phyloP scores from a whole-genome alignment of 2,113 vertebrate genomes.

The Phylloscopus trochiloides region DNA sequence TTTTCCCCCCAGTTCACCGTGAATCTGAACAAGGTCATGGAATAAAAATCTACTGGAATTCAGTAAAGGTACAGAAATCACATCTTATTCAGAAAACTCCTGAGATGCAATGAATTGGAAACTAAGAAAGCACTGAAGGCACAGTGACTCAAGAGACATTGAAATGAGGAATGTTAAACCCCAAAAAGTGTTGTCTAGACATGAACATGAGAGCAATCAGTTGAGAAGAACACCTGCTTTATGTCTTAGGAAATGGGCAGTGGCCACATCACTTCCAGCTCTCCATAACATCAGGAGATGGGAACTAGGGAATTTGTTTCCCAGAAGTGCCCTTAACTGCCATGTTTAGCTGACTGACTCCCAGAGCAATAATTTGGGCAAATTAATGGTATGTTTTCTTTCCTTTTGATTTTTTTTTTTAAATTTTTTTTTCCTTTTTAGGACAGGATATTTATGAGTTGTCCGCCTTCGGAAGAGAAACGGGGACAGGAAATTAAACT shows the following conservation, averaged over 20 bases:
- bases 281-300: neutral
- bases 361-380: neutral
- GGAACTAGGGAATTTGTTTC: neutral
- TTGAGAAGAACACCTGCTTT: neutral
- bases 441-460: neutral
- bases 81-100: neutral
- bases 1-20: neutral
- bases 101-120: neutral
- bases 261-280: neutral
- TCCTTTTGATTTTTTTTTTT: neutral
- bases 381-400: neutral
- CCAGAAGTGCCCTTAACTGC: neutral
- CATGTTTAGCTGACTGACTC: neutral
- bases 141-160: neutral
- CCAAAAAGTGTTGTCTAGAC: neutral
- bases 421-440: neutral
- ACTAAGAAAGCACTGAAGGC: neutral
- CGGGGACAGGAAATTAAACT: conserved; percentile 63
- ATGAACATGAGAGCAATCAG: neutral
- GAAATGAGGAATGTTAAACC: neutral
- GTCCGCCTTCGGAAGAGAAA: conserved; percentile 11
- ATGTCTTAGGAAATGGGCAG: neutral
- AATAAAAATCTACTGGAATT: neutral
- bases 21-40: neutral
- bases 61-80: neutral